A percentile compares a stretch with the other conserved stretches of the same genome.
Conservation (phyloP, 35 echinoderm and acorn worm genomes). For the Ophioderma brevispina region DNA sequence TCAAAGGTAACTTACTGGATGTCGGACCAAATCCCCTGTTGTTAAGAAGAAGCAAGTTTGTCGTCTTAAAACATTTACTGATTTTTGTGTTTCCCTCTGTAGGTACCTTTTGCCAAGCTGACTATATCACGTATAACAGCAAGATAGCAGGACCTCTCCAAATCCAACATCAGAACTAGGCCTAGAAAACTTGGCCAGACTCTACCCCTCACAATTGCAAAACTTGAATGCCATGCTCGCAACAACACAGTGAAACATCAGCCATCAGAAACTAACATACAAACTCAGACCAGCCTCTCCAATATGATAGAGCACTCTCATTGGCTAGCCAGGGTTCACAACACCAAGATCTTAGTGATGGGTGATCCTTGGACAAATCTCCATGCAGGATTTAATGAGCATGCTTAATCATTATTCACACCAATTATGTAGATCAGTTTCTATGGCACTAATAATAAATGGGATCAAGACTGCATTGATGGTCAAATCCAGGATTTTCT, state of each 20-base stretch:
- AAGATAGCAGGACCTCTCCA: neutral
- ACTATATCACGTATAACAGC: slow-evolving; percentile 50
- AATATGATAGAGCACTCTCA: neutral
- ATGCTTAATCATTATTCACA: slow-evolving; percentile 83
- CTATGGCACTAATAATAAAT: slow-evolving; percentile 97
- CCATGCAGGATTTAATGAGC: slow-evolving; percentile 69
- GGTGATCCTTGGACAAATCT: slow-evolving; percentile 42
- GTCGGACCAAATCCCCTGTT: too few species aligned
- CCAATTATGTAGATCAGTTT: slow-evolving; percentile 80
- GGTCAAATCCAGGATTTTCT: slow-evolving; percentile 79
- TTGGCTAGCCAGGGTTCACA: slow-evolving; percentile 12
- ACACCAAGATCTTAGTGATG: slow-evolving; percentile 16
- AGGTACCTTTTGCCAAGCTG: slow-evolving; percentile 70
- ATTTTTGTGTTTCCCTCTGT: neutral
- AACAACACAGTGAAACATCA: neutral
- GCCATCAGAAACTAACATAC: slow-evolving; percentile 18
- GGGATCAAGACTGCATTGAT: slow-evolving; percentile 89
- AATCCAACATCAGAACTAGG: slow-evolving; percentile 37
- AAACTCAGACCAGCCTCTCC: neutral
- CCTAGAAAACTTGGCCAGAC: slow-evolving; percentile 37
- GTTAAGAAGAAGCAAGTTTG: too few species aligned
- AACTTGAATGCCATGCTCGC: slow-evolving; percentile 29
- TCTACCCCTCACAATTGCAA: slow-evolving; percentile 43
- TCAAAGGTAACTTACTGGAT: too few species aligned
- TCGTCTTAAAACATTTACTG: neutral